These are phyloP conservation scores for Sternarchorhynchus goeldii DNA, from an alignment of 2,797 vertebrate species.

Conservation along the genomic window DNA sequence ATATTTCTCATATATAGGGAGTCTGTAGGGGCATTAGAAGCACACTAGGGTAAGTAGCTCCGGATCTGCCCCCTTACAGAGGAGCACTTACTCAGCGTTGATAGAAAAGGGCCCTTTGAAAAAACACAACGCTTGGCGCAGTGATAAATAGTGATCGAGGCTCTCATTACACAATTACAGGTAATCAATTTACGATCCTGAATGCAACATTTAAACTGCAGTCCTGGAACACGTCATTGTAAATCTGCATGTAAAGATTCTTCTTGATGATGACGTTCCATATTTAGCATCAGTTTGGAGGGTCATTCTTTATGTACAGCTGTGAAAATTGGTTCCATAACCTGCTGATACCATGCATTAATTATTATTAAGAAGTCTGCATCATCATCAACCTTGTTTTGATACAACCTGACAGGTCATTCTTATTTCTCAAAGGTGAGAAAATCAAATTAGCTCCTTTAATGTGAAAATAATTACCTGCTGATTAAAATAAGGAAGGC, in stretches of 20 bases:
- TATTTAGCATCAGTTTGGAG: conserved; percentile 49
- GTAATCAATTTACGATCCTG: conserved; percentile 6
- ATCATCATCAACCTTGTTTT: conserved; percentile 7
- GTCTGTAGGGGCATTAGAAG: too few species aligned
- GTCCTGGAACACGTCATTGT: neutral
- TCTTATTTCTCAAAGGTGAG: conserved; percentile 19
- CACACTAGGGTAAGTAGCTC: too few species aligned
- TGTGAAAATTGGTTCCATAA: conserved; percentile 15
- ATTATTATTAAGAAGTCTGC: conserved; percentile 1
- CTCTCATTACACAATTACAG: conserved; percentile 17
- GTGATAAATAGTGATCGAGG: neutral
- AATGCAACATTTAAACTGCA: neutral
- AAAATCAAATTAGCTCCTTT: conserved; percentile 38
- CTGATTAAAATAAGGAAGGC: conserved; percentile 39
- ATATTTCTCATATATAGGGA: too few species aligned
- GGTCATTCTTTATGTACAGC: neutral
- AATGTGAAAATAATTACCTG: conserved; percentile 27
- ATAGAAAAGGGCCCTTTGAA: neutral
- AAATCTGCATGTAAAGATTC: neutral
- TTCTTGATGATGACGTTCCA: conserved; percentile 5
- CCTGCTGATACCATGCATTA: neutral
- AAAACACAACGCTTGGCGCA: neutral
- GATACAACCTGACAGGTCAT: conserved; percentile 13
- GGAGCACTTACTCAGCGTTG: neutral
- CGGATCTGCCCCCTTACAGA: too few species aligned